phyloP scores from a whole-genome alignment of 2,797 vertebrate genomes.

The Vultur gryphus region DNA sequence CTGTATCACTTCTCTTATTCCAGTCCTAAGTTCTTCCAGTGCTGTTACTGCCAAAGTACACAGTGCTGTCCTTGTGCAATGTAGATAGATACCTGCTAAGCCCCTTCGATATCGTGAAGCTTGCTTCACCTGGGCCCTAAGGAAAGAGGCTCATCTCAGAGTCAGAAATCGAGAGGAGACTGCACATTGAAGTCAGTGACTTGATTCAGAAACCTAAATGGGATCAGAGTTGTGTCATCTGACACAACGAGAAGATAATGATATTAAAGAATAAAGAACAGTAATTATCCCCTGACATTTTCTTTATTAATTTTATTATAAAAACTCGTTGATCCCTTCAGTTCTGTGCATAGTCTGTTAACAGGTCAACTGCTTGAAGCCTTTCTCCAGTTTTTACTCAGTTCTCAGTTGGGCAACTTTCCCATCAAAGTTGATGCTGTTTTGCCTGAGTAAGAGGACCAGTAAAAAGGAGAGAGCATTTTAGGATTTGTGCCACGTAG shows the following conservation, averaged over 20 bases:
- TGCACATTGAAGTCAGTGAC: neutral
- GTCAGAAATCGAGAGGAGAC: neutral
- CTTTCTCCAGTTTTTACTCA: neutral
- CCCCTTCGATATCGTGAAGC: neutral
- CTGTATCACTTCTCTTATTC: neutral
- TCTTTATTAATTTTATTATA: neutral
- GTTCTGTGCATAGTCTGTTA: neutral
- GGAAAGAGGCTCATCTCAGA: neutral
- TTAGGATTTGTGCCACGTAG: neutral
- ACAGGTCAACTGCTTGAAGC: neutral
- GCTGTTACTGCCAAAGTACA: neutral
- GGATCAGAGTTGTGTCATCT: fast-evolving
- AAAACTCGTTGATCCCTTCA: neutral
- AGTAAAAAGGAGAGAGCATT: neutral
- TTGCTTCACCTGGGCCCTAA: neutral
- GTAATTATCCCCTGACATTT: neutral
- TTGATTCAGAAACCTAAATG: neutral
- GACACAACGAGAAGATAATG: neutral
- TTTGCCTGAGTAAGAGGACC: neutral
- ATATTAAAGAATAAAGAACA: neutral
- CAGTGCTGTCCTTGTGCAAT: neutral
- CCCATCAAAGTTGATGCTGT: neutral
- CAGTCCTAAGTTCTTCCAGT: neutral
- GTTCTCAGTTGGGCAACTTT: neutral
- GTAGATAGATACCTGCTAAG: neutral